Conservation (phyloP, 35 echinoderm and acorn worm genomes). For the Lytechinus variegatus region DNA sequence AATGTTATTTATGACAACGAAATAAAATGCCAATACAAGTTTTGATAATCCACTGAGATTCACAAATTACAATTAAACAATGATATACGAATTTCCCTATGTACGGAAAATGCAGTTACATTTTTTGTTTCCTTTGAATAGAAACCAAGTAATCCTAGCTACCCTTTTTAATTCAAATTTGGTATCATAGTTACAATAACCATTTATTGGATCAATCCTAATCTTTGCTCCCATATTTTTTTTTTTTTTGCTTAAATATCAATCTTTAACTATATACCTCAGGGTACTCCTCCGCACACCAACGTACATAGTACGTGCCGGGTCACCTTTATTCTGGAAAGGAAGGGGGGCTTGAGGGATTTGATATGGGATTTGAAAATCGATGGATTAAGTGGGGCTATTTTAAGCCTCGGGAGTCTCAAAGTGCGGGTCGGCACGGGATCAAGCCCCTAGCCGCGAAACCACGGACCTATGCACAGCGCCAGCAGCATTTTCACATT, state of each 20-base stretch:
- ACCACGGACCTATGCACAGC: not conserved
- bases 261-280: not conserved
- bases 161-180: no score
- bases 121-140: no score
- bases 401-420: constrained; percentile 1
- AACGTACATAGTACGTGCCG: not conserved
- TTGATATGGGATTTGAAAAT: not conserved
- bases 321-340: not conserved
- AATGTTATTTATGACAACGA: no score
- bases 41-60: no score
- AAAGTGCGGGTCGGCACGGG: not conserved
- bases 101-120: no score
- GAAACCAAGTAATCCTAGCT: no score
- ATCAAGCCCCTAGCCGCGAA: not conserved
- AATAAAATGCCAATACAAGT: no score
- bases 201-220: not conserved
- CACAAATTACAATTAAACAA: no score
- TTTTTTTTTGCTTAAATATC: not conserved
- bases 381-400: not conserved
- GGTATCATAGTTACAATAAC: no score
- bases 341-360: not conserved
- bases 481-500: not conserved
- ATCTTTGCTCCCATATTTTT: not conserved
- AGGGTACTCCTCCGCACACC: not conserved
- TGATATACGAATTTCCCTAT: no score